Evolutionary conservation across 2,113 vertebrate genomes (phyloP).

Genomic region (Mohoua ochrocephala): DNA sequence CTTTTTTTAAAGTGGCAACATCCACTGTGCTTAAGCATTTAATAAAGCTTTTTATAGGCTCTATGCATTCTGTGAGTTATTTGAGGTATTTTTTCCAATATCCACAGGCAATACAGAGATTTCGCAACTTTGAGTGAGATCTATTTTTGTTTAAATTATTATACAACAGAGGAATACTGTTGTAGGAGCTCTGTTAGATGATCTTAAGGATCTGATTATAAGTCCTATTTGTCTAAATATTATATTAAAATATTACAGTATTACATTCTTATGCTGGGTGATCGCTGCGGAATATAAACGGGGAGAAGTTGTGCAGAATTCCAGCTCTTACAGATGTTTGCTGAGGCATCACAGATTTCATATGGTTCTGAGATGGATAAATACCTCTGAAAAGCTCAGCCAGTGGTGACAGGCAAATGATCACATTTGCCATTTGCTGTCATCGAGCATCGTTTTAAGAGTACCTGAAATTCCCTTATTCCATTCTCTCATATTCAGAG

Average conservation of each 20-base stretch:
- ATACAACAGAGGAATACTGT: neutral
- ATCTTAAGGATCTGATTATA: neutral
- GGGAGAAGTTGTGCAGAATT: neutral
- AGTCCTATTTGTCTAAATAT: constrained; percentile 30
- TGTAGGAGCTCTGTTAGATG: neutral
- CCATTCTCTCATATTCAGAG: neutral
- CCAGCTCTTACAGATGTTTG: constrained; percentile 5
- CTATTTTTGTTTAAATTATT: neutral
- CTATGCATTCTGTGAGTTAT: neutral
- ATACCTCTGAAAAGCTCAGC: neutral
- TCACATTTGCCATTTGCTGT: neutral
- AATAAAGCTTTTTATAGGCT: neutral
- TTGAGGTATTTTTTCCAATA: neutral
- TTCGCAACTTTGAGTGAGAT: neutral
- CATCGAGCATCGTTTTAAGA: neutral
- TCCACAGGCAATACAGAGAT: neutral
- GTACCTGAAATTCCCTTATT: neutral
- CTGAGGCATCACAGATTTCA: constrained; percentile 3
- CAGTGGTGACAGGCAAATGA: neutral
- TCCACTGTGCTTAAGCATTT: neutral
- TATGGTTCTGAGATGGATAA: neutral
- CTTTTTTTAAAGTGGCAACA: neutral
- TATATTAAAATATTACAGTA: neutral
- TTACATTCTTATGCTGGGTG: neutral
- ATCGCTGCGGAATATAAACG: neutral